Percentiles rank a stretch among this genome's conserved stretches.
These are phyloP conservation scores for Melospiza georgiana DNA, from an alignment of 2,113 vertebrate genomes.

Conservation along the genomic window DNA sequence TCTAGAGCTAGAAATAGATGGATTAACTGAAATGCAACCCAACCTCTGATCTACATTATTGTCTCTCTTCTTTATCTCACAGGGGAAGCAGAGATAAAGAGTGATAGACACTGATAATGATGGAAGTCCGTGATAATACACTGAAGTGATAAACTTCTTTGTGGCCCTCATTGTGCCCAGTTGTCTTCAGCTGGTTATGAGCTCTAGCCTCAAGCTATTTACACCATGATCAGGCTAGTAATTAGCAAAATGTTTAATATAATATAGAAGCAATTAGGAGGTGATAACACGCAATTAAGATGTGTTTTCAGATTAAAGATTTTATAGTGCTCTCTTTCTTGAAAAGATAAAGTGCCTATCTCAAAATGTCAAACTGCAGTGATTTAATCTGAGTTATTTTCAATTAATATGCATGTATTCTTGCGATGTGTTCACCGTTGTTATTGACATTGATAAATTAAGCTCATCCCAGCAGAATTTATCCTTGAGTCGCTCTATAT, in stretches of 20 bases:
- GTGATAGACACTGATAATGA: conserved; percentile 64
- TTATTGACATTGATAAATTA: conserved; percentile 98
- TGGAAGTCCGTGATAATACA: conserved; percentile 40
- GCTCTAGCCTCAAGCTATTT: conserved; percentile 92
- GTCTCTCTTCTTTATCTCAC: conserved; percentile 57
- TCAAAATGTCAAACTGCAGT: conserved; percentile 94
- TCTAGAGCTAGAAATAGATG: conserved; percentile 62
- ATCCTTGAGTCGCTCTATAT: conserved; percentile 87
- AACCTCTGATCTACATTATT: conserved; percentile 59
- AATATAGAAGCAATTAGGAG: conserved; percentile 98
- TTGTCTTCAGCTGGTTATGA: conserved; percentile 80
- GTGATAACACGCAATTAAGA: conserved; percentile 99
- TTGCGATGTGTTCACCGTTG: conserved; percentile 82
- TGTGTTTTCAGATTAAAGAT: conserved; percentile 93
- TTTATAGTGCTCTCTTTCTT: conserved; percentile 89
- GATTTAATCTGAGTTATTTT: conserved; percentile 99
- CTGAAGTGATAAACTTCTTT: conserved; percentile 70
- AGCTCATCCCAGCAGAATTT: conserved; percentile 89
- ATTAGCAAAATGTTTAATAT: conserved; percentile 99
- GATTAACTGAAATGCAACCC: conserved; percentile 62
- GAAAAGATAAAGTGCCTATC: conserved; percentile 97
- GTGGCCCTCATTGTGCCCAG: conserved; percentile 73
- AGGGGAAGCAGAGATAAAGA: conserved; percentile 57
- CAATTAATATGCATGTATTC: conserved; percentile 99
- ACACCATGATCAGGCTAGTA: conserved; percentile 95